Evolutionary conservation across 2,888 invertebrate genomes (phyloP).

Genomic region (Agriopis aurantiaria): DNA sequence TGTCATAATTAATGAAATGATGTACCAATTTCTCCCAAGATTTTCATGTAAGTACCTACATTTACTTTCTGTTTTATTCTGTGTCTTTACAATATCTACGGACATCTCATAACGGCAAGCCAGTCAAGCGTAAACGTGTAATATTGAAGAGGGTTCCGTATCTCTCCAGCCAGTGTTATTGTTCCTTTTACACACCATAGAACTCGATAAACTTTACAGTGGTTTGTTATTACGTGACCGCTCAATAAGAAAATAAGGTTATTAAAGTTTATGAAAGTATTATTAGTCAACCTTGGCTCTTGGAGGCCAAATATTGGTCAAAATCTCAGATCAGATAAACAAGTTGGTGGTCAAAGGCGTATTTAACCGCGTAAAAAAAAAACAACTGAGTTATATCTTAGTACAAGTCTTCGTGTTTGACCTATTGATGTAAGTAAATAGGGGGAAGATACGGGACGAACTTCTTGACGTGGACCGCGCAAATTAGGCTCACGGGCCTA

Average conservation of each 20-base stretch:
- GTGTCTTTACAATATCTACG: constrained; percentile 12
- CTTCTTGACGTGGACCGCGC: too few relatives aligned
- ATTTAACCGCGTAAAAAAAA: too few relatives aligned
- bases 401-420: too few relatives aligned
- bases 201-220: constrained; percentile 7
- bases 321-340: too few relatives aligned
- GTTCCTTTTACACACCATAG: constrained; percentile 33
- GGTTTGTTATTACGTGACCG: constrained; percentile 8
- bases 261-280: too few relatives aligned
- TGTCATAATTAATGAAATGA: background rate
- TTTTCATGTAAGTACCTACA: background rate
- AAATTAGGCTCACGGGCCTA: too few relatives aligned
- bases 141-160: constrained; percentile 32
- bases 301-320: too few relatives aligned
- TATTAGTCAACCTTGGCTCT: too few relatives aligned
- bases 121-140: constrained; percentile 32
- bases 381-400: too few relatives aligned
- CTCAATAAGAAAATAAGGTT: background rate
- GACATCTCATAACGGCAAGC: constrained; percentile 15
- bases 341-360: too few relatives aligned
- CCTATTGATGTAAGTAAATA: too few relatives aligned
- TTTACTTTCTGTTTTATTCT: constrained; percentile 4
- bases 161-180: constrained; percentile 20
- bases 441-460: too few relatives aligned
- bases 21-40: background rate